Evolutionary conservation across 1,140 invertebrate genomes (phyloP).

Genomic region (Popillia japonica): DNA sequence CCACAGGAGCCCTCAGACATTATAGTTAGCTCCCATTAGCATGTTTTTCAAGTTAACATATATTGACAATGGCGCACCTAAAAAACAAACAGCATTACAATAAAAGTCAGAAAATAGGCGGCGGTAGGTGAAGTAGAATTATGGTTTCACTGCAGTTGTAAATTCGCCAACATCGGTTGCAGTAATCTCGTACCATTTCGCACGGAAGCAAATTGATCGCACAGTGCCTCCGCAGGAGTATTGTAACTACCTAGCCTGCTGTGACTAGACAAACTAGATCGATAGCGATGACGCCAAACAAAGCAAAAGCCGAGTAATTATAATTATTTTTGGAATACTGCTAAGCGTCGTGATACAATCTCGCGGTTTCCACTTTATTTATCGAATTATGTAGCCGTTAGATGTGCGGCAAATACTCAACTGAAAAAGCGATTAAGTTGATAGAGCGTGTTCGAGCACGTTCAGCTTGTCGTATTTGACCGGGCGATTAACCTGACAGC

Average conservation of each 20-base stretch:
- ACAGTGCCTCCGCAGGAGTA: not conserved
- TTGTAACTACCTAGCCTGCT: not conserved
- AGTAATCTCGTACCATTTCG: not conserved
- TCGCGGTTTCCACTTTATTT: slow-evolving; percentile 23
- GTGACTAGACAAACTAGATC: slow-evolving; percentile 5
- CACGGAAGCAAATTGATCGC: slow-evolving; percentile 27
- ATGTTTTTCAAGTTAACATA: not conserved
- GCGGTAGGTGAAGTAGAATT: not conserved
- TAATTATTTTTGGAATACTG: slow-evolving; percentile 28
- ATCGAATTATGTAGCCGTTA: slow-evolving; percentile 5
- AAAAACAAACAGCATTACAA: not conserved
- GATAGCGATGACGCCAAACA: slow-evolving; percentile 13
- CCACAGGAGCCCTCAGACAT: too few species aligned
- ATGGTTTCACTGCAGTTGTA: slow-evolving; percentile 19
- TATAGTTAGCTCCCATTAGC: too few species aligned
- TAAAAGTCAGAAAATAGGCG: not conserved
- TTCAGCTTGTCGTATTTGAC: not conserved
- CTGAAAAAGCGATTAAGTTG: slow-evolving; percentile 7
- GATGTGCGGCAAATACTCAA: too few species aligned
- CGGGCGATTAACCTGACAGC: not conserved
- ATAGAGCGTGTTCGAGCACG: slow-evolving; percentile 18
- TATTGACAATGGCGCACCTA: not conserved
- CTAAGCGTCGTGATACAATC: not conserved
- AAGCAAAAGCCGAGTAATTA: slow-evolving; percentile 18
- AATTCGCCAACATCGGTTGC: not conserved